Conservation (phyloP, 2,797 vertebrate genomes). For the Mastacembelus armatus region DNA sequence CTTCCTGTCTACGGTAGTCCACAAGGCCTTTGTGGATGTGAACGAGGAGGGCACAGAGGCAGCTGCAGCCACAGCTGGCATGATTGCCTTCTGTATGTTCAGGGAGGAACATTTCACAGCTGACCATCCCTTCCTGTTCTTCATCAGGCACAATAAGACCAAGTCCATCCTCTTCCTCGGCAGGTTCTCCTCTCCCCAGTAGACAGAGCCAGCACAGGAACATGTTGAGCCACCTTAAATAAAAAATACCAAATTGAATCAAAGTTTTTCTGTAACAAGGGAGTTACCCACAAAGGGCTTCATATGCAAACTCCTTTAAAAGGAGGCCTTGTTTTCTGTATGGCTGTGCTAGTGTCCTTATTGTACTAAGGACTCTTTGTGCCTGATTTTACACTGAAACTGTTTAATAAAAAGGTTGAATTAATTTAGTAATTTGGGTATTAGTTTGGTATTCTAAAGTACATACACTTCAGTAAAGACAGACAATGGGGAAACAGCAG, state of each 20-base stretch:
- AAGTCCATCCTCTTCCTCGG: constrained; percentile 90
- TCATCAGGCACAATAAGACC: constrained; percentile 89
- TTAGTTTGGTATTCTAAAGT: background rate
- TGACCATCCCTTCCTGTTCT: constrained; percentile 94
- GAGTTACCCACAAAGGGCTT: too few species aligned
- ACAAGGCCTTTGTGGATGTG: constrained; percentile 95
- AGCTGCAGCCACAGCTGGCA: constrained; percentile 88
- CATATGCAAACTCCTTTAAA: background rate
- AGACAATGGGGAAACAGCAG: too few species aligned
- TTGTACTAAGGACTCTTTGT: background rate
- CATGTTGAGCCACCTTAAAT: background rate
- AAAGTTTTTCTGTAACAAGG: too few species aligned
- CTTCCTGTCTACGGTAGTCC: constrained; percentile 89
- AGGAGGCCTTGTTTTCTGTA: constrained; percentile 11
- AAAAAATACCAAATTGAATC: too few species aligned
- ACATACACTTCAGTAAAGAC: background rate
- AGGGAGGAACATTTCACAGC: constrained; percentile 86
- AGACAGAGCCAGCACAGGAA: constrained; percentile 38
- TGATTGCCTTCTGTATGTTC: constrained; percentile 63
- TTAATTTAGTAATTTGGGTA: background rate
- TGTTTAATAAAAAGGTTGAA: background rate
- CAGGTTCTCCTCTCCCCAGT: constrained; percentile 84
- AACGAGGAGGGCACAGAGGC: constrained; percentile 97
- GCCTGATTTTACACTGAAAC: constrained; percentile 15
- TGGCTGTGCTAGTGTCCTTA: constrained; percentile 1